A percentile compares a stretch with the other conserved stretches of the same genome.
These are phyloP conservation scores for Molorchus minor DNA, from an alignment of 2,888 invertebrate species.

Conservation along the genomic window DNA sequence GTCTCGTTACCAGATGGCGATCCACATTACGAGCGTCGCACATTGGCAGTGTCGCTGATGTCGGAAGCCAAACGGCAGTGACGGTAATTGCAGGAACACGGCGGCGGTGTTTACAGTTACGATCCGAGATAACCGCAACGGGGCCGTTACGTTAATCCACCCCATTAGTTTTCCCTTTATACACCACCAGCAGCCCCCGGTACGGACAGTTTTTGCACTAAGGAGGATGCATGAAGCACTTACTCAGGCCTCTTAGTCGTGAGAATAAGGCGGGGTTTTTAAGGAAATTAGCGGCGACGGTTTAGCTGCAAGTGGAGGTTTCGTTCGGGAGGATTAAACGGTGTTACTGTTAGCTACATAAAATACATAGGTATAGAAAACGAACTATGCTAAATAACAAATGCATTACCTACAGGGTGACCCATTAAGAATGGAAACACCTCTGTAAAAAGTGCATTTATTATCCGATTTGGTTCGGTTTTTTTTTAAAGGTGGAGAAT, in stretches of 20 bases:
- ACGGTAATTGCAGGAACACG: slow-evolving; percentile 35
- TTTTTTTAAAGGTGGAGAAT: too few species aligned
- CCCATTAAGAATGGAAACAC: too few species aligned
- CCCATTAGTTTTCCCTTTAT: slow-evolving; percentile 44
- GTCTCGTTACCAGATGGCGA: slow-evolving; percentile 46
- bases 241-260: not conserved
- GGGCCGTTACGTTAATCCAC: slow-evolving; percentile 47
- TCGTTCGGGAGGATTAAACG: not conserved
- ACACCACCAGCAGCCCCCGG: slow-evolving; percentile 9
- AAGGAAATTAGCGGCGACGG: not conserved
- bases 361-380: too few species aligned
- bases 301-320: not conserved
- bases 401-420: too few species aligned
- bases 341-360: too few species aligned
- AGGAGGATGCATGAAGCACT: slow-evolving; percentile 1
- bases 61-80: slow-evolving; percentile 38
- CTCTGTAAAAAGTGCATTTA: too few species aligned
- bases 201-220: slow-evolving; percentile 13
- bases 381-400: too few species aligned
- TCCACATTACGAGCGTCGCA: slow-evolving; percentile 40
- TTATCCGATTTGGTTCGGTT: too few species aligned
- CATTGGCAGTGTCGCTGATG: slow-evolving; percentile 47
- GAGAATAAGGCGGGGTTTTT: not conserved
- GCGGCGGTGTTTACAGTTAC: slow-evolving; percentile 44
- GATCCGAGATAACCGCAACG: slow-evolving; percentile 47